A percentile compares a stretch with the other conserved stretches of the same genome.
phyloP scores from a whole-genome alignment of 2,113 vertebrate species.

The Tringa solitaria region DNA sequence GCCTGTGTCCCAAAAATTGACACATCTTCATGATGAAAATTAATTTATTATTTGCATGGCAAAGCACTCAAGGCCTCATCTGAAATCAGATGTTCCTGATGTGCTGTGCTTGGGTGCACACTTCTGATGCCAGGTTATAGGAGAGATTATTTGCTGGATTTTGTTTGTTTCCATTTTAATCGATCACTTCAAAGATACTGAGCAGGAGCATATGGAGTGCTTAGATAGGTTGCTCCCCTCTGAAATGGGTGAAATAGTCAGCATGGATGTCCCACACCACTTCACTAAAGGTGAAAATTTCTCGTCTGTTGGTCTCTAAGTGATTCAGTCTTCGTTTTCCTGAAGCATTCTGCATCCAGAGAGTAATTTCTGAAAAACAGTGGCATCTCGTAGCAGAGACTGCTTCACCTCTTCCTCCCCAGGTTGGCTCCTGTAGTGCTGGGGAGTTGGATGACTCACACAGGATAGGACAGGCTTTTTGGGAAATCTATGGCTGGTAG shows the following conservation, averaged over 20 bases:
- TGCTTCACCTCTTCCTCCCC: not conserved
- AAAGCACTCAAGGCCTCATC: not conserved
- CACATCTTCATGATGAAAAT: not conserved
- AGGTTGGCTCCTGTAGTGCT: rapidly evolving
- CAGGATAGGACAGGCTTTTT: not conserved
- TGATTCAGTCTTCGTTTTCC: not conserved
- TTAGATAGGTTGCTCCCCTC: not conserved
- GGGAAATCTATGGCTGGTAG: not conserved
- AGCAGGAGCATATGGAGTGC: not conserved
- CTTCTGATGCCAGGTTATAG: not conserved
- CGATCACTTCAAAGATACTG: not conserved
- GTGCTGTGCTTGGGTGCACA: not conserved
- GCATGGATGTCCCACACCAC: not conserved
- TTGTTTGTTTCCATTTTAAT: not conserved
- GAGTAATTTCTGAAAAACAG: not conserved
- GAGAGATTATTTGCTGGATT: not conserved
- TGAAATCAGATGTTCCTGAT: not conserved
- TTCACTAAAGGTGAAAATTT: not conserved
- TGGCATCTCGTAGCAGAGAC: not conserved
- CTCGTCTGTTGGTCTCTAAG: not conserved
- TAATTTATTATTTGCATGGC: not conserved
- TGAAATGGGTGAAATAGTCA: not conserved
- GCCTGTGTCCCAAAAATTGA: not conserved
- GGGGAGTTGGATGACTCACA: rapidly evolving
- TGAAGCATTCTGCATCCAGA: not conserved